Evolutionary conservation across 2,797 vertebrate genomes (phyloP), one percentile per base, ranked within the genome.

Genomic region (Decapterus maruadsi): DNA sequence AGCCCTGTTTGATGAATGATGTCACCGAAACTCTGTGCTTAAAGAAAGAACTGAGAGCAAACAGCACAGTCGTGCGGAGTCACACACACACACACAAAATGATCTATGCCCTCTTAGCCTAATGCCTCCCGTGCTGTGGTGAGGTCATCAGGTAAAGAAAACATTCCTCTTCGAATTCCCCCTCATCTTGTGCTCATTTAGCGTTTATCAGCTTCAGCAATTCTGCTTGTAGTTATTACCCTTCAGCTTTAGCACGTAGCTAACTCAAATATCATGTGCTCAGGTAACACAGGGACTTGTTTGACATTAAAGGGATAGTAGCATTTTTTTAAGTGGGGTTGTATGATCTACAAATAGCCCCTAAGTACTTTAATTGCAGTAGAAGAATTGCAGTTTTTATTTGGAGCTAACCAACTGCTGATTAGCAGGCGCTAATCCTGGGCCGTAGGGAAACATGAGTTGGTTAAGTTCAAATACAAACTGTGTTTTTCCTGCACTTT

Each of bases 1-100:
- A 81, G 73, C 57, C 59, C 72, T 92, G 82, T 93, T 93, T 91
- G 87, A 91, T 67, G 75, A 86, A 83, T 93, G 87, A 94, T 86
- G 90, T 94, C 91, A 94, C 59, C 72, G 63, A 88, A 89, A 85
- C 87, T 88, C 64, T 59, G 79, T 59, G 79, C 53, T 62, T 56
- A 58, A 73, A 70, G 81, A 90, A 90, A 88, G 77, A 78, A 77
- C 58, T 16, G 22, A 77, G 72, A 66, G 80, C 80, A 92, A 93
- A 92, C 84, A 89, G 40, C 7, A 48, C 81, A 70, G 56, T 56
- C 40, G 38, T 81, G 75, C 72, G 59, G 66, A 88, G 63, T 77
- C 64, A 58, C 65, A 45, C 54, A 56, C 74, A n/a, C 4, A 48
- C 34, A 48, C 60, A 66, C 65, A 22, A n/a, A n/a, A n/a, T 68